Evolutionary conservation across 1,140 invertebrate species (phyloP).

Genomic region (Ptiloglossa arizonensis): DNA sequence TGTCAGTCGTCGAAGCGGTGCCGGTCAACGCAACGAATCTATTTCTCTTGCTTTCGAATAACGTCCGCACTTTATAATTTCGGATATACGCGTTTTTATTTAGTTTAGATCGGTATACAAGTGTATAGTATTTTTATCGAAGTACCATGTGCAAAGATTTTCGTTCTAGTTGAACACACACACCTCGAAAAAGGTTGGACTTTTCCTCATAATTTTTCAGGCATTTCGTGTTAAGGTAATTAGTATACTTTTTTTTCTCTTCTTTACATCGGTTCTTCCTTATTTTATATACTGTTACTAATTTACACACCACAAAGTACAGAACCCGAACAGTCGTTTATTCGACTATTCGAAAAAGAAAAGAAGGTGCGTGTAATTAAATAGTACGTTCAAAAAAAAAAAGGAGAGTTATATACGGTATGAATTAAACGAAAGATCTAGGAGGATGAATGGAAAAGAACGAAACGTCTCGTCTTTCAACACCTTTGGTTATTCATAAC

Average conservation of each 20-base stretch:
- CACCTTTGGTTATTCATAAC: slow-evolving; percentile 31
- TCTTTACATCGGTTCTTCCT: slow-evolving; percentile 17
- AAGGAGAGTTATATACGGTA: not conserved
- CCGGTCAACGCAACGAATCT: not conserved
- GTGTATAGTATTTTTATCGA: slow-evolving; percentile 16
- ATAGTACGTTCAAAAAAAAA: not conserved
- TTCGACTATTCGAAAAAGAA: not conserved
- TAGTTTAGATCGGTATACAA: slow-evolving; percentile 41
- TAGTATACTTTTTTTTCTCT: slow-evolving; percentile 31
- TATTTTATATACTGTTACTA: slow-evolving; percentile 33
- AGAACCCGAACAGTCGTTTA: slow-evolving; percentile 8
- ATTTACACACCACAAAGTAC: slow-evolving; percentile 38
- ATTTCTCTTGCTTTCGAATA: not conserved
- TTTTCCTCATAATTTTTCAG: slow-evolving; percentile 33
- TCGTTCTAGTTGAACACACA: slow-evolving; percentile 31
- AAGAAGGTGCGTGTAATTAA: slow-evolving; percentile 10
- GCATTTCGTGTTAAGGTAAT: slow-evolving; percentile 58
- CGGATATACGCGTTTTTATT: slow-evolving; percentile 57
- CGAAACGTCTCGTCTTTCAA: slow-evolving; percentile 19
- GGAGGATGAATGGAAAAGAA: slow-evolving; percentile 19
- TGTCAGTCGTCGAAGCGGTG: slow-evolving; percentile 8
- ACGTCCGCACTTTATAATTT: slow-evolving; percentile 34
- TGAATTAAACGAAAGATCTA: slow-evolving; percentile 36
- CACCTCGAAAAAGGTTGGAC: slow-evolving; percentile 16
- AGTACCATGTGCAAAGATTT: slow-evolving; percentile 41